These are phyloP conservation scores for Vireo griseus DNA, from an alignment of 2,797 vertebrate species.

Conservation along the genomic window DNA sequence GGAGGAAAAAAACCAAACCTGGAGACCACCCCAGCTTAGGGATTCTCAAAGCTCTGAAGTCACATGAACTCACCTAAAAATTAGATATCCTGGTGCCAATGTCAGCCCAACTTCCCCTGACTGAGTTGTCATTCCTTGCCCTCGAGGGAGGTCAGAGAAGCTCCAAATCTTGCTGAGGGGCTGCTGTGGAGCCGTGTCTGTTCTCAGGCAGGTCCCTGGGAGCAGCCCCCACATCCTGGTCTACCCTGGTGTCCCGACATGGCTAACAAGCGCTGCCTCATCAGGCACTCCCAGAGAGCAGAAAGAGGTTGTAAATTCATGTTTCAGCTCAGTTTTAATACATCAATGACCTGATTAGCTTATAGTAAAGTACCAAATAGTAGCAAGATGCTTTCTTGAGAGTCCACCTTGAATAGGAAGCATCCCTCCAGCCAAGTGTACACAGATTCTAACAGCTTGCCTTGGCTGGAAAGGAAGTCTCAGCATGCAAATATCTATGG, in stretches of 20 bases:
- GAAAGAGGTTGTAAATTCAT: rapidly evolving
- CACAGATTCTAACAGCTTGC: neutral
- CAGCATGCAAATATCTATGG: neutral
- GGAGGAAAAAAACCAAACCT: neutral
- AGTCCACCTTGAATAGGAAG: neutral
- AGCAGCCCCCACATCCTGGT: rapidly evolving
- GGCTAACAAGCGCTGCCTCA: neutral
- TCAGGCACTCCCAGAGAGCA: neutral
- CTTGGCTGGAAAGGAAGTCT: neutral
- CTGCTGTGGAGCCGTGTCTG: rapidly evolving
- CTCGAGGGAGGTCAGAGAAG: neutral
- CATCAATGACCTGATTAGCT: neutral
- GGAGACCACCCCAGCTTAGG: neutral
- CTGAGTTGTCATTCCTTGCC: neutral
- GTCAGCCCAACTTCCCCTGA: neutral
- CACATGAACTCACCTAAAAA: rapidly evolving
- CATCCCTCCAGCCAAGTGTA: neutral
- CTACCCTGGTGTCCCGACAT: rapidly evolving
- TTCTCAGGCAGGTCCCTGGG: neutral
- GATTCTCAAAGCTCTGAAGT: neutral
- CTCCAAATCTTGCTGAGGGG: neutral
- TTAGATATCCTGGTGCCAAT: neutral
- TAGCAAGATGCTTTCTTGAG: neutral
- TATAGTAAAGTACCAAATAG: rapidly evolving
- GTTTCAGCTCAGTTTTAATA: neutral